Evolutionary conservation across 2,113 vertebrate genomes (phyloP).

Genomic region (Hippolais icterina): DNA sequence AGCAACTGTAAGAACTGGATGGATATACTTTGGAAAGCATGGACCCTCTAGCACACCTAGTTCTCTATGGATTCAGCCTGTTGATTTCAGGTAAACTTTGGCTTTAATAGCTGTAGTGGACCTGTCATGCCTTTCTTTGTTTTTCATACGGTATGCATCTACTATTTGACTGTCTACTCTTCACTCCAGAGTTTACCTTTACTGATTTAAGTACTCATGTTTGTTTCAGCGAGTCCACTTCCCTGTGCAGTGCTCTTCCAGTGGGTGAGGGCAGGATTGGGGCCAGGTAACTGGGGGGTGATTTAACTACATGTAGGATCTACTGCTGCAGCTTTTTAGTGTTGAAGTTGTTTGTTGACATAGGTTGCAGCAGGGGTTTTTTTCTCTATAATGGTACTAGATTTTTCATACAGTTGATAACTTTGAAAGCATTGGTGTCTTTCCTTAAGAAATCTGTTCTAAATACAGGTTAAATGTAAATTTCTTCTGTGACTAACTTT

Average conservation of each 20-base stretch:
- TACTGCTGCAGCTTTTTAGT: not conserved
- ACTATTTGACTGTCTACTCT: not conserved
- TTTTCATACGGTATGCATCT: not conserved
- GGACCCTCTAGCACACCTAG: conserved; percentile 74
- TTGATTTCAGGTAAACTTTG: conserved; percentile 78
- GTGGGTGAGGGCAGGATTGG: not conserved
- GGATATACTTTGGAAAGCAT: conserved; percentile 77
- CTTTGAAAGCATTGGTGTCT: not conserved
- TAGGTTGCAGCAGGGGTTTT: not conserved
- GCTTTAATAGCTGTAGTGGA: not conserved
- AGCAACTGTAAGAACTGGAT: conserved; percentile 72
- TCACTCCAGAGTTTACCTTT: not conserved
- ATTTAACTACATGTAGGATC: not conserved
- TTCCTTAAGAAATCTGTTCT: not conserved
- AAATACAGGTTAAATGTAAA: not conserved
- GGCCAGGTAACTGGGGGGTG: not conserved
- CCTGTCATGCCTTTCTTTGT: not conserved
- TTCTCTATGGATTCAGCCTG: conserved; percentile 73
- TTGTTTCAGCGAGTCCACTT: not conserved
- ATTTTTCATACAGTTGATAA: not conserved
- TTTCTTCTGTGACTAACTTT: not conserved
- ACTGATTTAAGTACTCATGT: not conserved
- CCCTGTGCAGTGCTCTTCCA: not conserved
- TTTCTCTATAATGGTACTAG: not conserved
- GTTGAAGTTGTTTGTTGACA: not conserved